Base-by-base conservation (phyloP, 2,113 vertebrate species). In the Poeciliopsis prolifica region DNA sequence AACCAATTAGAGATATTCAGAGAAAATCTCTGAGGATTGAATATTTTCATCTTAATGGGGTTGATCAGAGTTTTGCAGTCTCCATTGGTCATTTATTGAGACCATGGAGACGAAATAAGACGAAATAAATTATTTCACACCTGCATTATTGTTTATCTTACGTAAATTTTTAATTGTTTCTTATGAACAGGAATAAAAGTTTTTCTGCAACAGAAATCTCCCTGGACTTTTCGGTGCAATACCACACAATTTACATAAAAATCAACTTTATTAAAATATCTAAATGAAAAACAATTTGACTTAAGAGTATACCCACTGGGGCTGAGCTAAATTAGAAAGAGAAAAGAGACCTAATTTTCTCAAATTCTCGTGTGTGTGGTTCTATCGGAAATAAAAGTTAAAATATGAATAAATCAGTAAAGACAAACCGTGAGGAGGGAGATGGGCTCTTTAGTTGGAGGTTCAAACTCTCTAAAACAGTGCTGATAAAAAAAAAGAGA, bases 71-170 rank as follows among this genome's bases (percentile, higher is more conserved):
- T 68, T 48, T 61, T 77, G 14, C 19, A 75, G 24, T 51, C 64
- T 68, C 61, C 74, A 77, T 82, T 62, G 79, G 29, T 79, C 67
- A 75, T 86, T 79, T 60, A 62, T 40, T 72, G 22, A 11, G 42
- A 37, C 65, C 58, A 28, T 40, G 62, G 71, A 75, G 58, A 68
- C 70, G 65, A 80, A 77, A n/a, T n/a, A n/a, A n/a, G n/a, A n/a
- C n/a, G n/a, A n/a, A 28, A 84, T 29, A 51, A 70, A 83, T 88
- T 70, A 83, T 78, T 80, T 80, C 65, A 51, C 2, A 13, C 42
- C 61, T 2, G 51, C 63, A 69, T 62, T 40, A 35, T 35, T 68
- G 61, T 68, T 78, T 84, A 61, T 76, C 75, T 37, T 67, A 48
- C 81, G 70, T 7, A 62, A 63, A 22, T 58, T 1, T 71, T 66